Evolutionary conservation across 2,113 vertebrate genomes (phyloP), one percentile per base, ranked within the genome.

Genomic region (Pica pica): DNA sequence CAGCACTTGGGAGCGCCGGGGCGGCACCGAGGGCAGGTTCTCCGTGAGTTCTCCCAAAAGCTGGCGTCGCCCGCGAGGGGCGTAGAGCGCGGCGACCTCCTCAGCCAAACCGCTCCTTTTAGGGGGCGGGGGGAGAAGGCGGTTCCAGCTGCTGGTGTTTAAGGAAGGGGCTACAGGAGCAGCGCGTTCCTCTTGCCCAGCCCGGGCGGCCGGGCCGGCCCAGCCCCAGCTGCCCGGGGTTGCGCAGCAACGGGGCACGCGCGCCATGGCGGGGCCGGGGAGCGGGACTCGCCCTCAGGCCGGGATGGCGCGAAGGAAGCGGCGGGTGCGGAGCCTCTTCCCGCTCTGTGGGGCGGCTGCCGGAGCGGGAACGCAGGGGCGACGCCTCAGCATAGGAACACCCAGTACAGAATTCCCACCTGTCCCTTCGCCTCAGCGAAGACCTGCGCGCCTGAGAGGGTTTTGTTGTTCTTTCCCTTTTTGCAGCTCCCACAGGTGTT

Each of bases 41-140:
- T 6, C 33, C 33, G 0, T 1, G 23, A 50, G 31, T 26, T 49
- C 35, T 20, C 23, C 7, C 35, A 2, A 7, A 55, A 60, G 37
- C 1, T 49, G 31, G 11, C 7, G 22, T 27, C 13, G 20, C 49
- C 21, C 18, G 1, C 11, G 4, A 13, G 9, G 35, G 4, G 5
- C 7, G 22, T 41, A 5, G 20, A 16, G 28, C 19, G 33, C 19
- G 33, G 33, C 11, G 5, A 6, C 2, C 22, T 41, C 9, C 11
- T 2, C n/a, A 3, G 23, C 5, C 28, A 1, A 19, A 16, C 5
- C 2, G 6, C 5, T 31, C 1, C 1, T 31, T 13, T 22, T 1
- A 8, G 3, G 31, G 7, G 27, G 6, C 1, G 19, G 5, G 4
- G 9, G 6, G 7, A 30, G 30, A 8, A n/a, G 26, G 6, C 12